These are phyloP conservation scores for Vannuccia rotundouncinata DNA, from an alignment of 2,888 invertebrate genomes.

Conservation along the genomic window DNA sequence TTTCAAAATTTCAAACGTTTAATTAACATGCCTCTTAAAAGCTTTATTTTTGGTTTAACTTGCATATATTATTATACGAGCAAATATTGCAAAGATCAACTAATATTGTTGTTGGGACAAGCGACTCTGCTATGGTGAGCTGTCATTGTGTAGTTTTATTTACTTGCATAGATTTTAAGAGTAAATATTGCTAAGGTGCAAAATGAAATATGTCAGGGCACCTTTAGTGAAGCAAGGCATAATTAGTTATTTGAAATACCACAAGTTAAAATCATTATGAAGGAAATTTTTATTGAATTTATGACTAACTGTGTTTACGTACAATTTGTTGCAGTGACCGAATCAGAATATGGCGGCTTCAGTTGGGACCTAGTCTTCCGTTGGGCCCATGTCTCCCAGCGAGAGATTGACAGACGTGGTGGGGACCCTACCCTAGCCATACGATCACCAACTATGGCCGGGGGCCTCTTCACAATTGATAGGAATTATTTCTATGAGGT, in stretches of 20 bases:
- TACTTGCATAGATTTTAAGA: too few species aligned
- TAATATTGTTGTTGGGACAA: too few species aligned
- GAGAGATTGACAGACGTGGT: slow-evolving; percentile 29
- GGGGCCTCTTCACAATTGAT: slow-evolving; percentile 87
- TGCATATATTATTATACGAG: too few species aligned
- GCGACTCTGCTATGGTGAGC: too few species aligned
- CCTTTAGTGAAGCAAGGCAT: too few species aligned
- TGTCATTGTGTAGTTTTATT: too few species aligned
- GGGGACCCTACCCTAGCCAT: slow-evolving; percentile 13
- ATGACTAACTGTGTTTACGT: background rate
- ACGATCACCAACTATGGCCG: slow-evolving; percentile 92
- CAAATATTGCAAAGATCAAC: too few species aligned
- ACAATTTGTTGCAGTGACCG: slow-evolving; percentile 13
- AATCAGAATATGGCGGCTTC: slow-evolving; percentile 35
- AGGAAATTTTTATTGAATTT: background rate
- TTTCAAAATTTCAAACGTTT: too few species aligned
- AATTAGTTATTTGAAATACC: background rate
- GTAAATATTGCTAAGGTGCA: too few species aligned
- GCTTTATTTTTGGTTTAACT: too few species aligned
- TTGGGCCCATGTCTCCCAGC: slow-evolving; percentile 25
- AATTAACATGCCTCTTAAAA: too few species aligned
- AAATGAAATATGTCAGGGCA: too few species aligned
- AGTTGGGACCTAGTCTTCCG: slow-evolving; percentile 32
- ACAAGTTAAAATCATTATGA: background rate
- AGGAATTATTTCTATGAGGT: slow-evolving; percentile 84